Percentiles rank a stretch among this genome's conserved stretches.
These are phyloP conservation scores for Leptopilina syphax DNA, from an alignment of 2,888 invertebrate species.

Conservation along the genomic window DNA sequence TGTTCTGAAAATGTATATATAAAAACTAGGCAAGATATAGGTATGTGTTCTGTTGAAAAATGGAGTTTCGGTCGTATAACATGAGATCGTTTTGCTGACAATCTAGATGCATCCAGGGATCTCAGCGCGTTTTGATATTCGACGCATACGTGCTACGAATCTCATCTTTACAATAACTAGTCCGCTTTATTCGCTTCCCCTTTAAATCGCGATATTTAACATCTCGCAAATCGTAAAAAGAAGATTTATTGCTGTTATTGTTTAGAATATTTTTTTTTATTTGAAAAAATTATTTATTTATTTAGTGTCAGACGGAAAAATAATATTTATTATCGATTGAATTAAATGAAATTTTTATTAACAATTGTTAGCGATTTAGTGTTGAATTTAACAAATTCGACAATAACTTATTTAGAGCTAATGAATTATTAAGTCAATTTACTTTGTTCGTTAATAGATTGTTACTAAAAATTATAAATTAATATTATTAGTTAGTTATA, in stretches of 20 bases:
- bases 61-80: neutral
- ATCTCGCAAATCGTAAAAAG: neutral
- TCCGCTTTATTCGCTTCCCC: neutral
- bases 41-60: constrained; percentile 15
- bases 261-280: neutral
- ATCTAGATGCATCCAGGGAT: constrained; percentile 13
- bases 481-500: too few relatives aligned
- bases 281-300: too few relatives aligned
- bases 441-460: too few relatives aligned
- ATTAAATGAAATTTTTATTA: too few relatives aligned
- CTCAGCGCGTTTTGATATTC: constrained; percentile 19
- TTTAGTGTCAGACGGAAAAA: too few relatives aligned
- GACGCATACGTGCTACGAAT: constrained; percentile 24
- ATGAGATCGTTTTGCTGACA: constrained; percentile 9
- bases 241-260: neutral
- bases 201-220: neutral
- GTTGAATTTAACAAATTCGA: too few relatives aligned
- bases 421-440: too few relatives aligned
- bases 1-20: too few relatives aligned
- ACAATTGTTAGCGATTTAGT: too few relatives aligned
- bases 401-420: too few relatives aligned
- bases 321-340: too few relatives aligned
- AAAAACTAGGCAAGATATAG: neutral
- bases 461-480: too few relatives aligned
- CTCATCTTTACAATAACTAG: neutral